Percentiles rank a stretch among this genome's conserved stretches.
Conservation (phyloP, 2,113 vertebrate genomes). For the Pelmatolapia mariae region DNA sequence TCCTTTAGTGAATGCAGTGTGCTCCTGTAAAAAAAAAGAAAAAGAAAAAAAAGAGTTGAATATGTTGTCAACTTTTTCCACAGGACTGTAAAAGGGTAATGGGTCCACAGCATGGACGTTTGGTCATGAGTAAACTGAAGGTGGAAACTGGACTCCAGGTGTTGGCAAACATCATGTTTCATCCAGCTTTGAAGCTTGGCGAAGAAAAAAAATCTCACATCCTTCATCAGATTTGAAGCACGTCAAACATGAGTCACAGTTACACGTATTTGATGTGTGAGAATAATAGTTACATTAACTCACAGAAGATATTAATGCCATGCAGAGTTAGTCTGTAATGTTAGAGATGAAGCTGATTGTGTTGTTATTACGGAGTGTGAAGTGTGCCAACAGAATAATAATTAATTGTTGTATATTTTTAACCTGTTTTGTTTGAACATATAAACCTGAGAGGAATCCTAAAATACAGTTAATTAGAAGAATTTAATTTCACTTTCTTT, state of each 20-base stretch:
- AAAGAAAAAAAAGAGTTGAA: constrained; percentile 2
- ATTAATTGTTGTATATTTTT: neutral
- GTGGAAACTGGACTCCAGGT: neutral
- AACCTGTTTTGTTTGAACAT: neutral
- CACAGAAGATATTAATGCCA: neutral
- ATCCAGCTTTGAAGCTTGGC: neutral
- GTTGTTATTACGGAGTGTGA: neutral
- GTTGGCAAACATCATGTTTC: neutral
- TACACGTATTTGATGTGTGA: neutral
- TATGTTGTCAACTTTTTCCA: constrained; percentile 22
- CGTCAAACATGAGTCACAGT: neutral
- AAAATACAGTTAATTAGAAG: neutral
- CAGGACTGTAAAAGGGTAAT: neutral
- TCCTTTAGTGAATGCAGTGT: constrained; percentile 26
- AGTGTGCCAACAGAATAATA: neutral
- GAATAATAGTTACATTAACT: neutral
- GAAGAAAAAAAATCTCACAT: neutral
- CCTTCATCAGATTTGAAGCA: neutral
- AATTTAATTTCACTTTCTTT: neutral
- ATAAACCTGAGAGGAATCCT: neutral
- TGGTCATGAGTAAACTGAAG: constrained; percentile 74
- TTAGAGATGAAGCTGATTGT: neutral
- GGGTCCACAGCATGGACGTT: neutral
- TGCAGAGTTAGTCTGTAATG: fast-evolving
- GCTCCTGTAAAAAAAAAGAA: neutral